These are phyloP conservation scores for Ochotona princeps DNA, from an alignment of 2,113 vertebrate species.

Conservation along the genomic window DNA sequence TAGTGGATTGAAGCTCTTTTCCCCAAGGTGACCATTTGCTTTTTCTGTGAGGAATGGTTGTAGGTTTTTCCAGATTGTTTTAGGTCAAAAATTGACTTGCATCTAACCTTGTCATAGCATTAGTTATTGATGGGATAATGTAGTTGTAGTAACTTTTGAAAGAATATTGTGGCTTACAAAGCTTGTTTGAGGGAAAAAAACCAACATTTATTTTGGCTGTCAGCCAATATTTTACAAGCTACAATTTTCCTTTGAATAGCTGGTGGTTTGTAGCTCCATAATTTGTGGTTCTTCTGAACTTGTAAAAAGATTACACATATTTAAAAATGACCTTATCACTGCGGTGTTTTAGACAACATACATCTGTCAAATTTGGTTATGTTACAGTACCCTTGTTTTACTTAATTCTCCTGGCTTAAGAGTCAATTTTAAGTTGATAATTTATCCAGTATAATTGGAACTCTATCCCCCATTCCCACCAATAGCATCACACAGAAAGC, in stretches of 20 bases:
- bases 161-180: constrained; percentile 66
- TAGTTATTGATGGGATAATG: constrained; percentile 59
- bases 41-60: constrained; percentile 19
- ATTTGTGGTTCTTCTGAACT: constrained; percentile 81
- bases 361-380: constrained; percentile 52
- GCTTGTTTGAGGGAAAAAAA: constrained; percentile 61
- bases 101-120: constrained; percentile 53
- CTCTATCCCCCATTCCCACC: accelerated
- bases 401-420: constrained; percentile 56
- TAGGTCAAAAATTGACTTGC: constrained; percentile 58
- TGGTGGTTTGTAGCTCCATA: constrained; percentile 78
- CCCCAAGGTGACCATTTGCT: constrained; percentile 8
- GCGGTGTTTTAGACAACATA: constrained; percentile 66
- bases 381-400: constrained; percentile 45
- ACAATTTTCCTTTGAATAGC: constrained; percentile 77
- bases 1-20: constrained; percentile 49
- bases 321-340: constrained; percentile 76
- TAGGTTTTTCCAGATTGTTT: constrained; percentile 58
- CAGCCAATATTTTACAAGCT: constrained; percentile 79
- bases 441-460: constrained; percentile 49
- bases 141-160: constrained; percentile 65
- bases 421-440: constrained; percentile 64
- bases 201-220: constrained; percentile 73
- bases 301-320: constrained; percentile 75
- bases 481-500: constrained; percentile 18